Evolutionary conservation across 2,797 vertebrate species (phyloP), one percentile per base, ranked within the genome.

Genomic region (Lacerta agilis): DNA sequence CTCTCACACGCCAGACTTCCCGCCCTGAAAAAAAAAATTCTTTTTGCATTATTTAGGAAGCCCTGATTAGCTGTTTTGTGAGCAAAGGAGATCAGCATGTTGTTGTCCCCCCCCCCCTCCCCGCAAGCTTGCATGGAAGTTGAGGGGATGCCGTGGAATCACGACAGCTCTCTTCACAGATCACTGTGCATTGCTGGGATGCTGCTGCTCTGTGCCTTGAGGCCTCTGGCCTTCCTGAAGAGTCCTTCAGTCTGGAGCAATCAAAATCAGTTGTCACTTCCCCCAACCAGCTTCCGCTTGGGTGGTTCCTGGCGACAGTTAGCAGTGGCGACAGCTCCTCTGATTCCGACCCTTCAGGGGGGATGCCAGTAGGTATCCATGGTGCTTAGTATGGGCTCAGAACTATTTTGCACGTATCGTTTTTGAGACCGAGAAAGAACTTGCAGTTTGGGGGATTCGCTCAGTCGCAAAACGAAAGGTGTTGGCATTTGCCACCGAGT

Each of bases 241-340:
- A 73, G 69, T 67, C 78, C 85, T 81, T 72, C 25, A 5, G 85
- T 88, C 90, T 29, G 41, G 69, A 90, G 72, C 33, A 5, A 72
- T 87, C 87, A 36, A 45, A 86, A 64, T 90, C 92, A 69, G 72
- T 88, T 71, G 0, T 76, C 87, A 41, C 41, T 89, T 82, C 76
- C 72, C 55, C 5, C 43, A n/a, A 64, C 85, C 82, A 43, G 76
- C 77, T 87, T 69, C 77, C 78, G 38, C 79, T 64, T 88, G 81
- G n/a, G 36, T 83, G 1, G 86, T 69, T 90, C 61, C 15, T 6
- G 83, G 78, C 29, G 4, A 84, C 82, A 18, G 83, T 67, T 69
- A 69, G 33, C 33, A 43, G 20, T 77, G 71, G 79, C 15, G 45
- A 69, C 45, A 11, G 86, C 87, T 75, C 2, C 13, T 55, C 66